Conservation (phyloP, 2,888 invertebrate genomes). For the Apotomis capreana region DNA sequence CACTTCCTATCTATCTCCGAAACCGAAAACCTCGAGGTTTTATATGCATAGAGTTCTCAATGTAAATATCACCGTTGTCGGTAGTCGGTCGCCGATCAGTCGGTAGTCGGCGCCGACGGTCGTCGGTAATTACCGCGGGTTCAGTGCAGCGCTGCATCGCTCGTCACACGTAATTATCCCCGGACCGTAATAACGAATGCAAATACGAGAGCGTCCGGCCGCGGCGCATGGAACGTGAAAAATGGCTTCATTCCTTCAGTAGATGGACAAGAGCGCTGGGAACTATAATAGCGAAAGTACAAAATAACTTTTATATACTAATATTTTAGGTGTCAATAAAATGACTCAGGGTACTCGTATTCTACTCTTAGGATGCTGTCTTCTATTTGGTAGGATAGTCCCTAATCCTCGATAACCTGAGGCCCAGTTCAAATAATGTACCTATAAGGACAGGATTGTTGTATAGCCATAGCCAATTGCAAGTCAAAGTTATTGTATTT, state of each 20-base stretch:
- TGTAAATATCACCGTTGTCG: background rate
- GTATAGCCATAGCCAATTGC: background rate
- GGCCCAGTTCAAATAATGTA: background rate
- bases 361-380: too few species aligned
- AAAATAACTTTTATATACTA: background rate
- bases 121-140: conserved; percentile 63
- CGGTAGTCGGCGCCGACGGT: conserved; percentile 12
- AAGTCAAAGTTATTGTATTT: conserved; percentile 5
- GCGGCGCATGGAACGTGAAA: conserved; percentile 61
- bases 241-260: conserved; percentile 68
- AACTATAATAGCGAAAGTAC: background rate
- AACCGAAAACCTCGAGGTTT: background rate
- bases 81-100: background rate
- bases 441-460: background rate
- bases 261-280: conserved; percentile 1
- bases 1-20: too few species aligned
- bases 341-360: too few species aligned
- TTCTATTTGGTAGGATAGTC: background rate
- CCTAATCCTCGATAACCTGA: background rate
- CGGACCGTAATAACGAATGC: conserved; percentile 76
- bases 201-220: conserved; percentile 65
- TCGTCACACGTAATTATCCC: conserved; percentile 78
- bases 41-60: background rate
- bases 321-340: too few species aligned
- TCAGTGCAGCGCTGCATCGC: conserved; percentile 59